phyloP scores from a whole-genome alignment of 2,888 invertebrate species.

The Ennomos erosarius region DNA sequence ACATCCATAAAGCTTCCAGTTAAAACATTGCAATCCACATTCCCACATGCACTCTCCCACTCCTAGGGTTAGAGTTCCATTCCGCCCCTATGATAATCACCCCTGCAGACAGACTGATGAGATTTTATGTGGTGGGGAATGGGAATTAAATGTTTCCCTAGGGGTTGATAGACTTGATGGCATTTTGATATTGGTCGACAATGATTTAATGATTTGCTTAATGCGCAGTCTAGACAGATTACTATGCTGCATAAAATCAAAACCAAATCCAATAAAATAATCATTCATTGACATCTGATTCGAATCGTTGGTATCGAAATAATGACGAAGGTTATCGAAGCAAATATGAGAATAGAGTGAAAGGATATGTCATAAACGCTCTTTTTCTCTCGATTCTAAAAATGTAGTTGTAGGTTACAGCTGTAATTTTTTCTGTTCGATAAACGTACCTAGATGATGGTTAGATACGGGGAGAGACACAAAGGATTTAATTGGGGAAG shows the following conservation, averaged over 20 bases:
- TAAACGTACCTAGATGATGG: neutral
- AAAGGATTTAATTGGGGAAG: conserved; percentile 25
- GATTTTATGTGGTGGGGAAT: conserved; percentile 41
- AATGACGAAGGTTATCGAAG: too few species aligned
- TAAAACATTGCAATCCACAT: conserved; percentile 31
- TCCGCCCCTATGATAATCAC: conserved; percentile 44
- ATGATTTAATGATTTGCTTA: conserved; percentile 24
- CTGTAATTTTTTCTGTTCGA: too few species aligned
- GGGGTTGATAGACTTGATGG: conserved; percentile 36
- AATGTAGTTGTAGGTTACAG: too few species aligned
- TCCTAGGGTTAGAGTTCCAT: conserved; percentile 30
- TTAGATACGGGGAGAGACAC: neutral
- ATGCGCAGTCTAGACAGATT: conserved; percentile 12
- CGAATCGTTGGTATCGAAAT: too few species aligned
- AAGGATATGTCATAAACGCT: too few species aligned
- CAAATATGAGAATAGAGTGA: too few species aligned
- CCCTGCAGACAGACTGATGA: conserved; percentile 52
- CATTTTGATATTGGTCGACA: conserved; percentile 29
- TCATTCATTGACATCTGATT: too few species aligned
- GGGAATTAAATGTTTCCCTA: conserved; percentile 27
- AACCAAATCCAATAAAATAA: too few species aligned
- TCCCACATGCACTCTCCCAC: conserved; percentile 23
- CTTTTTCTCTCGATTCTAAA: too few species aligned
- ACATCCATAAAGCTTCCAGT: conserved; percentile 9
- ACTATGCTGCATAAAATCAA: neutral